Conservation (phyloP, 2,113 vertebrate genomes). For the Gallinago undulata region DNA sequence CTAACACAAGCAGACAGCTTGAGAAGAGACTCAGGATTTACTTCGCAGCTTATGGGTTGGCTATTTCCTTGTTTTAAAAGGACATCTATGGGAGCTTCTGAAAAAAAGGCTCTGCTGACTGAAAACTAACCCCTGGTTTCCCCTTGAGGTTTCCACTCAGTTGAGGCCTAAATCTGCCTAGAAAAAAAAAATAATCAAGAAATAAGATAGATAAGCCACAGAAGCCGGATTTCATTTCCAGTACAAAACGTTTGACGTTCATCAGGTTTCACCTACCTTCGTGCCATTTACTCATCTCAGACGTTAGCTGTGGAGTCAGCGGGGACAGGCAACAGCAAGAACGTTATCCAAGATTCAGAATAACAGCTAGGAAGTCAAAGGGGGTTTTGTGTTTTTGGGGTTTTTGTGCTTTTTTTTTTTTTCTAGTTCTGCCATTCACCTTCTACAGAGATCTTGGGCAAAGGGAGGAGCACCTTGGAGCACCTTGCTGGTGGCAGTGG, state of each 20-base stretch:
- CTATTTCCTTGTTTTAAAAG: neutral
- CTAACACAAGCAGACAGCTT: neutral
- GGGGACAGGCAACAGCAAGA: neutral
- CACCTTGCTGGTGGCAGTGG: neutral
- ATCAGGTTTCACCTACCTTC: neutral
- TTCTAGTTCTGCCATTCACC: neutral
- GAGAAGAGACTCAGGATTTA: neutral
- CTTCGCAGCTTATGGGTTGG: neutral
- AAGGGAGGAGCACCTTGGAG: neutral
- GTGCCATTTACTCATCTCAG: neutral
- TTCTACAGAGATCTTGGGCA: fast-evolving
- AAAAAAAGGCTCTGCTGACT: neutral
- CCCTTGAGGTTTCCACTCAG: neutral
- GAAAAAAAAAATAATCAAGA: neutral
- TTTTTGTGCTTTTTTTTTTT: no score
- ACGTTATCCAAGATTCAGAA: neutral
- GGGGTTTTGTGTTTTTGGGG: no score
- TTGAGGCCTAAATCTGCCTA: neutral
- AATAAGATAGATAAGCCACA: neutral
- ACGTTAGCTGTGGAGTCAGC: neutral
- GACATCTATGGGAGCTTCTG: neutral
- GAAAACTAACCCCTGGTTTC: neutral
- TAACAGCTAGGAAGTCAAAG: neutral
- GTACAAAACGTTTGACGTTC: neutral
- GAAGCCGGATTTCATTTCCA: neutral